phyloP scores from a whole-genome alignment of 2,888 invertebrate genomes.

The Allacma fusca region DNA sequence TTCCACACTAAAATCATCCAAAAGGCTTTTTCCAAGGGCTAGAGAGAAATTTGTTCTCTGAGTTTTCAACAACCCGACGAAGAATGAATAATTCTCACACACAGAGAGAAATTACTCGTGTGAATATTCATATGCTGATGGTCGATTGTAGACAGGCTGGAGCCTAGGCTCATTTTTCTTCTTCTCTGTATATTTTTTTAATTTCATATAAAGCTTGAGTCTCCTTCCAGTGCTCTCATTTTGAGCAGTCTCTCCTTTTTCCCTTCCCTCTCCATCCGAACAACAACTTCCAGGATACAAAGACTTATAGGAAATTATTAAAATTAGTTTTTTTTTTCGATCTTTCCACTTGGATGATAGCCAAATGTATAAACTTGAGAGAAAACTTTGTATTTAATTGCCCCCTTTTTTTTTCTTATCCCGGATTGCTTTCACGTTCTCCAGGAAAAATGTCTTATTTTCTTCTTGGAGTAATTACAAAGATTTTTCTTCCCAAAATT shows the following conservation, averaged over 20 bases:
- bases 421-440: background rate
- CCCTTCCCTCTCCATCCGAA: background rate
- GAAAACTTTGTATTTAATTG: slow-evolving; percentile 2
- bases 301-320: background rate
- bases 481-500: background rate
- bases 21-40: too few species aligned
- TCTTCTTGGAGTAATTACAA: too few species aligned
- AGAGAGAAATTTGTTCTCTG: too few species aligned
- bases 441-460: background rate
- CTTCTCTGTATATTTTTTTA: background rate
- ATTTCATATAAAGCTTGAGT: background rate
- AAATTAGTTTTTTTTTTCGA: background rate
- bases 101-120: background rate
- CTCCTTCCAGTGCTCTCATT: too few species aligned
- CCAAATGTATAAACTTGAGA: background rate
- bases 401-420: background rate
- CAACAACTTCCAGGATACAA: background rate
- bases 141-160: slow-evolving; percentile 28
- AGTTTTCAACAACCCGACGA: too few species aligned
- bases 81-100: background rate
- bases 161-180: slow-evolving; percentile 14
- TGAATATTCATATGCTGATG: slow-evolving; percentile 16
- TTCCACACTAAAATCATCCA: too few species aligned
- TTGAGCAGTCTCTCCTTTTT: background rate
- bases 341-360: background rate